A percentile compares a stretch with the other conserved stretches of the same genome.
These are phyloP conservation scores for Petrolisthes cinctipes DNA, from an alignment of 2,888 invertebrate genomes.

Conservation along the genomic window DNA sequence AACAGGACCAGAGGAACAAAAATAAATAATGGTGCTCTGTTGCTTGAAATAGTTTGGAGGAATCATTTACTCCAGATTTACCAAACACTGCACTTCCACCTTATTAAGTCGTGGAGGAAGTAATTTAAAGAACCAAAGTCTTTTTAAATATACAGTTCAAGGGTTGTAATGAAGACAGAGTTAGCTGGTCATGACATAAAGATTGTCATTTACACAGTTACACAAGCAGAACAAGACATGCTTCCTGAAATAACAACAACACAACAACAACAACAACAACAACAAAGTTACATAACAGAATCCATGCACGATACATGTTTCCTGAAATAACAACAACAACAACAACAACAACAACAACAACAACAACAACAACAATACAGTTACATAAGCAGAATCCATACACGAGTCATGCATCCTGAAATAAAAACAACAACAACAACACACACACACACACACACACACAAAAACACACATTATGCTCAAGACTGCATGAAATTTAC, in stretches of 20 bases:
- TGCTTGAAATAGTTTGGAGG: too few relatives aligned
- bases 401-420: not conserved
- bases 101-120: not conserved
- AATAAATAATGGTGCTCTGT: too few relatives aligned
- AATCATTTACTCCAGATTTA: too few relatives aligned
- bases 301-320: not conserved
- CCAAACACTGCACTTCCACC: not conserved
- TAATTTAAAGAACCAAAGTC: not conserved
- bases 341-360: not conserved
- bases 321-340: not conserved
- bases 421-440: not conserved
- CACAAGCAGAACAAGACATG: not conserved
- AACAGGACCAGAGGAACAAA: too few relatives aligned
- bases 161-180: not conserved
- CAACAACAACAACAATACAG: not conserved
- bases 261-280: not conserved
- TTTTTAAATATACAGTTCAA: not conserved
- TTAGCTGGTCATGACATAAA: not conserved
- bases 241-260: not conserved
- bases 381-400: not conserved
- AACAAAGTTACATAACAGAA: not conserved
- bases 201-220: not conserved
- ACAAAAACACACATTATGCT: not conserved
- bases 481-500: not conserved
- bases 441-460: slow-evolving; percentile 4